Percentiles rank a stretch among this genome's conserved stretches.
These are phyloP conservation scores for Manduca sexta DNA, from an alignment of 1,140 invertebrate species.

Conservation along the genomic window DNA sequence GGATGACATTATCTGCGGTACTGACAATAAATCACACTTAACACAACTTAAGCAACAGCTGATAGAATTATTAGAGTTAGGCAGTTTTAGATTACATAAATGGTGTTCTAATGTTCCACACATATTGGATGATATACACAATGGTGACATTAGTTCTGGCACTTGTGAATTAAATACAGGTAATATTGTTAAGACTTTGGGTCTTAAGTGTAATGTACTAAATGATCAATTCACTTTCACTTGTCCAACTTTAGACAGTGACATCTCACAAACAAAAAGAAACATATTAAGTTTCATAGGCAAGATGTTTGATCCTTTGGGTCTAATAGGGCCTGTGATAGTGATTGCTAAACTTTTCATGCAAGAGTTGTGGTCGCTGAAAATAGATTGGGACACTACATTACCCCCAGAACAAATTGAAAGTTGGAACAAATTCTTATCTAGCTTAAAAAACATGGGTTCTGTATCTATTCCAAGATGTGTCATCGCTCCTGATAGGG, in stretches of 20 bases:
- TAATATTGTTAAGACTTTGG: constrained; percentile 9
- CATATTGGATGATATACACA: background rate
- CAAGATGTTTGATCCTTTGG: constrained; percentile 16
- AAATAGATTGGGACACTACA: background rate
- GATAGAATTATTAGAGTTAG: background rate
- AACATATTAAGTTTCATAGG: constrained; percentile 15
- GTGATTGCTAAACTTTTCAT: constrained; percentile 10
- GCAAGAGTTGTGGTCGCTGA: constrained; percentile 9
- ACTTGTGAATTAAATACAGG: constrained; percentile 2
- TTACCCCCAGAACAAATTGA: background rate
- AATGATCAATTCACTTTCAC: constrained; percentile 3
- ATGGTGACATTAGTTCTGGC: constrained; percentile 1
- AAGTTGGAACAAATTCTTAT: background rate
- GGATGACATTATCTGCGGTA: constrained; percentile 10
- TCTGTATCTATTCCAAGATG: background rate
- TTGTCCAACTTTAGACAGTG: background rate
- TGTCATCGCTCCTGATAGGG: background rate
- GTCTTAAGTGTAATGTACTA: constrained; percentile 5
- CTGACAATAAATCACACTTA: too few species aligned
- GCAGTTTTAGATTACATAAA: constrained; percentile 1
- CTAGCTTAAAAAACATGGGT: background rate
- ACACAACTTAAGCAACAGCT: background rate
- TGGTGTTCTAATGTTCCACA: constrained; percentile 3
- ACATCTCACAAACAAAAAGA: constrained; percentile 11
- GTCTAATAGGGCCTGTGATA: constrained; percentile 9